Percentiles rank a stretch among this genome's conserved stretches.
Evolutionary conservation across 2,113 vertebrate genomes (phyloP).

Genomic region (Maccullochella peelii): DNA sequence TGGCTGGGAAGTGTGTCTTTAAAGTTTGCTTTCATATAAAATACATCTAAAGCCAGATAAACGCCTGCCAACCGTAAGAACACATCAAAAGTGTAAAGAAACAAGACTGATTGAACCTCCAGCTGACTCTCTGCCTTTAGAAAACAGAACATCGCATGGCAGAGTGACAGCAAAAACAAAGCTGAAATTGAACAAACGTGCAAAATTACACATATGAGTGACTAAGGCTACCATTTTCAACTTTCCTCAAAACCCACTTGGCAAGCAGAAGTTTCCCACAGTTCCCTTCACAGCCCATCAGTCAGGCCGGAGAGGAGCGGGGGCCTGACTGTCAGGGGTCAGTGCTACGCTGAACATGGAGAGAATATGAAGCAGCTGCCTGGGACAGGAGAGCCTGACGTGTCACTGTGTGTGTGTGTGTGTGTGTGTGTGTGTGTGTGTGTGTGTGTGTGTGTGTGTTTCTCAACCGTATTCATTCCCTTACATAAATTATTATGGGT

Average conservation of each 20-base stretch:
- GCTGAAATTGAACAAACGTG: constrained; percentile 55
- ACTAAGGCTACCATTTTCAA: constrained; percentile 63
- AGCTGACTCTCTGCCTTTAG: constrained; percentile 5
- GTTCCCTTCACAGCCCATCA: constrained; percentile 74
- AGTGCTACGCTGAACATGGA: constrained; percentile 61
- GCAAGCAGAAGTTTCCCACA: constrained; percentile 72
- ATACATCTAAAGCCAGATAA: constrained; percentile 15
- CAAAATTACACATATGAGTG: constrained; percentile 71
- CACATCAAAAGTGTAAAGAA: constrained; percentile 5
- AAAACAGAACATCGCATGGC: constrained; percentile 37
- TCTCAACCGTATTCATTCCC: constrained; percentile 8
- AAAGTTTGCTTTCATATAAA: not conserved
- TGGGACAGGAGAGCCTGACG: constrained; percentile 45
- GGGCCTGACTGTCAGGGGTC: constrained; percentile 68
- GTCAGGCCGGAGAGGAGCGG: constrained; percentile 65
- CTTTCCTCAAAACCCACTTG: constrained; percentile 70
- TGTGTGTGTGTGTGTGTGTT: constrained; percentile 18
- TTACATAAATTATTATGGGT: constrained; percentile 17
- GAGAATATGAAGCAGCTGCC: constrained; percentile 80
- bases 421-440: constrained; percentile 29
- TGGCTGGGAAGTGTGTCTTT: not conserved
- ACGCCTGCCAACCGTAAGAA: not conserved
- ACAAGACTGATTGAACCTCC: not conserved
- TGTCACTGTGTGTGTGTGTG: constrained; percentile 33
- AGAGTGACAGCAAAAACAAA: constrained; percentile 43